phyloP scores from a whole-genome alignment of 2,797 vertebrate genomes.

The Onychomys leucogaster region DNA sequence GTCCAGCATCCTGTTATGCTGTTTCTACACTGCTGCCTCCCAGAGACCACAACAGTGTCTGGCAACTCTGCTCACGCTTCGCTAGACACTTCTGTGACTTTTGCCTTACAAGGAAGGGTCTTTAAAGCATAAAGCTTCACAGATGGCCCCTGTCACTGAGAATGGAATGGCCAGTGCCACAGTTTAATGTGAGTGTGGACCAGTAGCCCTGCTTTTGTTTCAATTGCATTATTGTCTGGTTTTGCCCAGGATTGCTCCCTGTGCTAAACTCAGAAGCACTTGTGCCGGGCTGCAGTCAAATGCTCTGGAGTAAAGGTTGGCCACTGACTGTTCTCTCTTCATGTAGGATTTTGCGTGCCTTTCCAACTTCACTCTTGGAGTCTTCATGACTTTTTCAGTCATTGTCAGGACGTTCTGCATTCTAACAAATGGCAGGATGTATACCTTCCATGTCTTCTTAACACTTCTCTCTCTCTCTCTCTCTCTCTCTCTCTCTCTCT shows the following conservation, averaged over 20 bases:
- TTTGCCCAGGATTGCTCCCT: neutral
- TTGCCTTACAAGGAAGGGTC: neutral
- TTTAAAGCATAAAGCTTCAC: neutral
- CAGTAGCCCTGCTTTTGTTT: neutral
- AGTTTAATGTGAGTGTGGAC: neutral
- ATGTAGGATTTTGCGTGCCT: neutral
- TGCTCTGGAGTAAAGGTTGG: neutral
- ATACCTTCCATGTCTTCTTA: neutral
- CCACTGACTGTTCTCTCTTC: neutral
- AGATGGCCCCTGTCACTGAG: neutral
- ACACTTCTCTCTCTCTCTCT: fast-evolving
- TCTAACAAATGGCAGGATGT: neutral
- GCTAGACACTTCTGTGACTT: neutral
- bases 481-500: no score
- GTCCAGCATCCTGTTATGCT: neutral
- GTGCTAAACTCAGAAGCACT: neutral
- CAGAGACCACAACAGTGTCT: neutral
- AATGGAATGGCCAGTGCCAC: neutral
- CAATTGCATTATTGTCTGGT: neutral
- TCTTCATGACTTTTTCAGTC: neutral
- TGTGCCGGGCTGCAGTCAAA: neutral
- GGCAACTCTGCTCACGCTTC: neutral
- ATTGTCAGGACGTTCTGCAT: neutral
- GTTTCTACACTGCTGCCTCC: neutral
- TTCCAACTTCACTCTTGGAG: neutral